A percentile compares a stretch with the other conserved stretches of the same genome.
Conservation (phyloP, 2,888 invertebrate genomes). For the Acholoe squamosa region DNA sequence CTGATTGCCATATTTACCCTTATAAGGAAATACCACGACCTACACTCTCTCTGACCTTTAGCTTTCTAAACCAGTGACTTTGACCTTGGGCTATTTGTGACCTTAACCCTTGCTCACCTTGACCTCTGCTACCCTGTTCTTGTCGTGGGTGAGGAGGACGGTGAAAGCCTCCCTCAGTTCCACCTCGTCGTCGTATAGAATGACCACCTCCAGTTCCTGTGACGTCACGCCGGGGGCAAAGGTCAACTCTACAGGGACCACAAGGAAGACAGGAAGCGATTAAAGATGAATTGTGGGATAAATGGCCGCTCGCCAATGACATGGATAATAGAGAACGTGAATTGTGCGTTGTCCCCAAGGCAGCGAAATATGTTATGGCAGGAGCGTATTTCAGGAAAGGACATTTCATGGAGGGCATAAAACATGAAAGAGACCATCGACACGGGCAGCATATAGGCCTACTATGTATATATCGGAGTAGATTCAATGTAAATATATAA, state of each 20-base stretch:
- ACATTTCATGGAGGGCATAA: background rate
- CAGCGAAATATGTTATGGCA: background rate
- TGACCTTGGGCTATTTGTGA: background rate
- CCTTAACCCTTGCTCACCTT: conserved; percentile 72
- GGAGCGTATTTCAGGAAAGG: background rate
- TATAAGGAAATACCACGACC: background rate
- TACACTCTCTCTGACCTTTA: background rate
- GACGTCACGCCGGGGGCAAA: conserved; percentile 79
- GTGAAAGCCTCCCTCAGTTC: conserved; percentile 82
- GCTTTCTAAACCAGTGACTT: background rate
- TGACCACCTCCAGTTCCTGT: conserved; percentile 79
- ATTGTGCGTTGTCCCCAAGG: background rate
- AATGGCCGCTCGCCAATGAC: background rate
- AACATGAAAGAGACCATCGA: background rate
- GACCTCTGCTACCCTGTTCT: conserved; percentile 77
- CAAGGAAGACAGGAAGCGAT: background rate
- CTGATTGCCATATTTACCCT: conserved; percentile 5
- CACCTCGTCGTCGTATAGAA: conserved; percentile 79
- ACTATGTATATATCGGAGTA: no score
- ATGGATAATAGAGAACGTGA: background rate
- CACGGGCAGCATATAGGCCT: background rate
- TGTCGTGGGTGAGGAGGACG: conserved; percentile 78
- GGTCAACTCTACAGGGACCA: conserved; percentile 77
- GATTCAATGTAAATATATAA: no score
- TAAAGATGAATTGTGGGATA: background rate